Evolutionary conservation across 2,888 invertebrate species (phyloP), one percentile per base, ranked within the genome.

Genomic region (Rhaphigaster nebulosa): DNA sequence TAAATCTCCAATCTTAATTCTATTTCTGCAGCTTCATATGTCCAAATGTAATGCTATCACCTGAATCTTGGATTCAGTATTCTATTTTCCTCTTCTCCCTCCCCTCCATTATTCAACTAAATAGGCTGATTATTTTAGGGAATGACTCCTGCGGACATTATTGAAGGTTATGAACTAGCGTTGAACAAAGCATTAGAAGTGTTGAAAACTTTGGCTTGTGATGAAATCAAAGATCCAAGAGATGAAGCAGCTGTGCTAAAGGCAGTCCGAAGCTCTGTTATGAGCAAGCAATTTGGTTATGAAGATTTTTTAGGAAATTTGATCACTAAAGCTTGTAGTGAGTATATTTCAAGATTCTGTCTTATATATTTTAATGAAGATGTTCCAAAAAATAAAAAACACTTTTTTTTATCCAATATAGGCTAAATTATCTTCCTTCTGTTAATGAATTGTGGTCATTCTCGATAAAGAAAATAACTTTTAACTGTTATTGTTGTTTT

Each of bases 241-340:
- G 92, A 92, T 90, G 93, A 96, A 91, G 95, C 95, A 20, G 96
- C 96, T 92, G 97, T 98, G 0, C 95, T 95, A 38, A 96, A 96
- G 92, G 96, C 96, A 38, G 95, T 99, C 88, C 96, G 95, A 92
- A 95, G 98, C 0, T 94, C 98, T 0, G 96, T 99, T 90, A 99
- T 99, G 97, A 98, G 99, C 90, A 99, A 99, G 94, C 99, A 99
- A 93, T 98, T 97, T 94, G 99, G 99, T 23, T 96, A 98, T 94
- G 99, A 99, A 95, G 98, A 99, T 93, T 97, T 98, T 93, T 95
- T 99, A 26, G 95, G 98, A 38, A 95, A 96, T 84, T 94, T 99
- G 70, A 96, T 99, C n/a, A 95, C 97, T 29, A 96, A 97, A 93
- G 98, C 99, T 2, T 98, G 98, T 93, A 93, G 94, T 95, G 93